Conservation (phyloP, 1,140 invertebrate genomes). For the Musca domestica region DNA sequence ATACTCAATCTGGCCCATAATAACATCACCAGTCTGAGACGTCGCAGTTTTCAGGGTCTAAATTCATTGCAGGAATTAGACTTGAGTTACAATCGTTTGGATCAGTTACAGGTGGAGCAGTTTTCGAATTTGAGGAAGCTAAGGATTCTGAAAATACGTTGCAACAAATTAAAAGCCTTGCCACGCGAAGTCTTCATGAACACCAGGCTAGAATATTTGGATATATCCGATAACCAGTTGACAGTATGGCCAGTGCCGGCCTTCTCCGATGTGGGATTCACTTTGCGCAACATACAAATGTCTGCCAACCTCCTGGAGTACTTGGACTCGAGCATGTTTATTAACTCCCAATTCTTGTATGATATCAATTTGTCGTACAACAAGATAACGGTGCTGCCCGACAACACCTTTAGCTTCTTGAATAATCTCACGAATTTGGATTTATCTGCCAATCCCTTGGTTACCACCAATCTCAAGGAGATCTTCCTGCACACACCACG, state of each 20-base stretch:
- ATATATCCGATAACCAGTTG: slow-evolving; percentile 77
- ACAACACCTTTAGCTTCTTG: slow-evolving; percentile 84
- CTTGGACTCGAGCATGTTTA: slow-evolving; percentile 83
- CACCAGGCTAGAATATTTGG: slow-evolving; percentile 75
- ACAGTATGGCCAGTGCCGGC: slow-evolving; percentile 70
- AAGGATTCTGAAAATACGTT: slow-evolving; percentile 71
- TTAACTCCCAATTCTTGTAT: slow-evolving; percentile 75
- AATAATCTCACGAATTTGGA: slow-evolving; percentile 75
- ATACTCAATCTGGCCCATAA: slow-evolving; percentile 74
- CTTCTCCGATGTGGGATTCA: slow-evolving; percentile 72
- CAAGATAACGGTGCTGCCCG: slow-evolving; percentile 78
- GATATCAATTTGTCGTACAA: slow-evolving; percentile 77
- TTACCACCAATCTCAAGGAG: slow-evolving; percentile 83
- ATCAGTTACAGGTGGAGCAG: slow-evolving; percentile 75
- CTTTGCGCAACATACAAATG: slow-evolving; percentile 72
- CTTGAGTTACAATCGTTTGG: slow-evolving; percentile 73
- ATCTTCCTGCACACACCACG: slow-evolving; percentile 84
- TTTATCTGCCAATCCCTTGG: slow-evolving; percentile 74
- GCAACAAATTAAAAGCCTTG: slow-evolving; percentile 73
- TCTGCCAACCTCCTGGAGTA: slow-evolving; percentile 81
- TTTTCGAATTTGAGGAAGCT: slow-evolving; percentile 76
- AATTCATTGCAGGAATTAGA: slow-evolving; percentile 74
- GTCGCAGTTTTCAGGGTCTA: slow-evolving; percentile 72
- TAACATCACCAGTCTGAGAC: slow-evolving; percentile 67
- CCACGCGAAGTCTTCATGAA: slow-evolving; percentile 77